A percentile compares a stretch with the other conserved stretches of the same genome.
phyloP scores from a whole-genome alignment of 2,888 invertebrate genomes.

The Dendrolimus houi region DNA sequence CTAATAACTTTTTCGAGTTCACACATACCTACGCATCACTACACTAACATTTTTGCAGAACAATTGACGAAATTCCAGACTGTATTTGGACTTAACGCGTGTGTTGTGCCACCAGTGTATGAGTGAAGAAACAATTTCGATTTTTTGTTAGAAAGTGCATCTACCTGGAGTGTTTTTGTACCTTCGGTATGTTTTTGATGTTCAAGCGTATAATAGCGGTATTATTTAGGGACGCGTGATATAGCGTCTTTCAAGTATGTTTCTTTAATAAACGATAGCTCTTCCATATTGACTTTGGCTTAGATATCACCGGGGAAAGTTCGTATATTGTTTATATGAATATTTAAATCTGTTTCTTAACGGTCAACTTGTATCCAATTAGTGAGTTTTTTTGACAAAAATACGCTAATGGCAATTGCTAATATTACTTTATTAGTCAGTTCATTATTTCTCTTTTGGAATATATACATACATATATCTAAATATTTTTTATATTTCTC shows the following conservation, averaged over 20 bases:
- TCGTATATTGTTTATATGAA: too few relatives aligned
- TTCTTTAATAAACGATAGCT: too few relatives aligned
- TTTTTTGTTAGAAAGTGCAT: constrained; percentile 44
- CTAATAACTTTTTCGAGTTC: constrained; percentile 16
- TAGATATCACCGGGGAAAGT: too few relatives aligned
- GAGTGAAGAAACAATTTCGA: constrained; percentile 16
- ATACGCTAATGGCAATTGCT: too few relatives aligned
- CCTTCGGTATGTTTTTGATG: constrained; percentile 49
- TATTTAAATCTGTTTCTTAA: too few relatives aligned
- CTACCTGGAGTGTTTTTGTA: constrained; percentile 50
- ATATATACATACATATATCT: too few relatives aligned
- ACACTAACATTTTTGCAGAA: constrained; percentile 8
- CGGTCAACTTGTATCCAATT: too few relatives aligned
- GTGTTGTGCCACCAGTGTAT: constrained; percentile 23
- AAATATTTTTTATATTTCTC: too few relatives aligned
- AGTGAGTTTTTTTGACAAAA: too few relatives aligned
- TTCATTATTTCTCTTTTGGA: too few relatives aligned
- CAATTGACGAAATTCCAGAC: constrained; percentile 5
- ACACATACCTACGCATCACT: constrained; percentile 13
- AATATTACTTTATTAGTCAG: too few relatives aligned
- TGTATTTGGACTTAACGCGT: constrained; percentile 11
- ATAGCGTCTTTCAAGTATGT: neutral
- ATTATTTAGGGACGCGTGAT: constrained; percentile 39
- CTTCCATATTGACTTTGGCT: too few relatives aligned
- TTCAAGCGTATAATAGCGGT: constrained; percentile 38